Base-by-base conservation (phyloP, 1,140 invertebrate species). In the Heterodera schachtii region DNA sequence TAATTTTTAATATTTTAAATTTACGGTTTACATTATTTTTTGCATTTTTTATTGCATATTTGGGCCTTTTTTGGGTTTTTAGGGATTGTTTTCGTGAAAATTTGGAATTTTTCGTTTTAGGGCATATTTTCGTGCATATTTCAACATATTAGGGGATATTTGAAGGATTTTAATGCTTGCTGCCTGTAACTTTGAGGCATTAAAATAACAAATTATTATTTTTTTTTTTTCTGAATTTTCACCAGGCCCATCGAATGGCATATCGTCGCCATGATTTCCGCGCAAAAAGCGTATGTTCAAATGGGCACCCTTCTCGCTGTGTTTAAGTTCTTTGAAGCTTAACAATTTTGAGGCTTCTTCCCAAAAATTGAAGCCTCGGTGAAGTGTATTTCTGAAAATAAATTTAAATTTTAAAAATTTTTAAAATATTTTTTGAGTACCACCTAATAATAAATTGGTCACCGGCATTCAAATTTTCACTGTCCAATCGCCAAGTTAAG, bases 351-450 rank as follows among this genome's bases (percentile, higher is more conserved):
- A 89, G 1, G 85, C 88, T 5, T 83, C 66, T 46, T 87, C 79
- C 87, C 87, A 88, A n/a, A 83, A 75, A 74, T 79, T 75, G 64
- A 88, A 88, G 19, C 87, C 88, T 19, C 87, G 86, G 74, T 88
- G 87, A 41, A 88, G 81, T 57, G 87, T 86, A 71, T 85, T 87
- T 66, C 87, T 88, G 74, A 31, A 83, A 92, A 88, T 31, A 31
- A 31, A 31, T 31, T 31, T 31, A 31, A 41, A 78, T 43, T 71
- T 41, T 9, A 46, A 41, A 71, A 49, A 49, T 6, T 8, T 52
- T 52, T 8, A 52, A 52, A 52, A 52, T 8, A 52, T 8, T 52
- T 52, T 52, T 52, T 52, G 49, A 11, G 6, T 52, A 52, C 2
- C 11, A 86, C 85, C 85, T 16, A 21, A 87, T 82, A 31, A 87